These are phyloP conservation scores for Leptopilina boulardi DNA, from an alignment of 1,140 invertebrate genomes.

Conservation along the genomic window DNA sequence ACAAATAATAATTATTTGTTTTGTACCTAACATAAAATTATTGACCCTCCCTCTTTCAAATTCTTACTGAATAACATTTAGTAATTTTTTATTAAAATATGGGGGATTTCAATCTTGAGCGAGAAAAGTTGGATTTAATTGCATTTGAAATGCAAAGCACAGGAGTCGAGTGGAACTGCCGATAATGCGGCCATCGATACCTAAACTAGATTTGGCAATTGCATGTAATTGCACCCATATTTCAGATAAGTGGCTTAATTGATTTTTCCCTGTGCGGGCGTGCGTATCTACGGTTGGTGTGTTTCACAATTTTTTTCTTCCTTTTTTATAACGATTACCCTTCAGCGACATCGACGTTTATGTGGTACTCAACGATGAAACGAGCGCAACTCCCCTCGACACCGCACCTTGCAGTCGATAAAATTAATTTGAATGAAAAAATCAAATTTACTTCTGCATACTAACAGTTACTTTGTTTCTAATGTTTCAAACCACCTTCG, in stretches of 20 bases:
- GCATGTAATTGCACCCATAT: slow-evolving; percentile 64
- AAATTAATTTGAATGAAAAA: slow-evolving; percentile 29
- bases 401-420: slow-evolving; percentile 29
- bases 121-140: slow-evolving; percentile 56
- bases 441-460: slow-evolving; percentile 27
- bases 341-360: slow-evolving; percentile 42
- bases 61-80: too few relatives aligned
- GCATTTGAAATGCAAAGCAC: slow-evolving; percentile 47
- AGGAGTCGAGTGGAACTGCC: slow-evolving; percentile 43
- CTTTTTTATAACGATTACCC: slow-evolving; percentile 23
- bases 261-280: slow-evolving; percentile 62
- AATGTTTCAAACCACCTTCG: slow-evolving; percentile 13
- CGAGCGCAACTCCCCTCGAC: slow-evolving; percentile 34
- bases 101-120: slow-evolving; percentile 43
- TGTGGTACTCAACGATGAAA: slow-evolving; percentile 44
- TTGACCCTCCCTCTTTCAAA: too few relatives aligned
- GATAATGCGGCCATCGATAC: slow-evolving; percentile 63
- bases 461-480: slow-evolving; percentile 36
- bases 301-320: slow-evolving; percentile 48
- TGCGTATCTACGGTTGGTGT: slow-evolving; percentile 49
- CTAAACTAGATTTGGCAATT: slow-evolving; percentile 62
- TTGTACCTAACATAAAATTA: too few relatives aligned
- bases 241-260: slow-evolving; percentile 66
- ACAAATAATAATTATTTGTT: too few relatives aligned
- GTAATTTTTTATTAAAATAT: background rate